Evolutionary conservation across 1,140 invertebrate species (phyloP), one percentile per base, ranked within the genome.

Genomic region (Capitella teleta): DNA sequence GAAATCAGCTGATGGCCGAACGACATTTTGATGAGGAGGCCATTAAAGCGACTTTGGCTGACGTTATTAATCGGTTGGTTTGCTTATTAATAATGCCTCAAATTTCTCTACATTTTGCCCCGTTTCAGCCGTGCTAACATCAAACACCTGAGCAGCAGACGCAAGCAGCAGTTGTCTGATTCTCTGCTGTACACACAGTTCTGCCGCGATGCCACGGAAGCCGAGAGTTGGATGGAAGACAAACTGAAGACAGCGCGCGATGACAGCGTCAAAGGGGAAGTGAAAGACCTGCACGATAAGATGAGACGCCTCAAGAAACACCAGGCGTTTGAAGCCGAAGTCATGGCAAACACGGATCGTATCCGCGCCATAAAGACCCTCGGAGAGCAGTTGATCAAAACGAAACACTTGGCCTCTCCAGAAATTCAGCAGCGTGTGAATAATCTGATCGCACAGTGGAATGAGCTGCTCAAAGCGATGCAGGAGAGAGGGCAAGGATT

Each of bases 301-400:
- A 93, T 97, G 62, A 94, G 93, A 73, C 89, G 91, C 63, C 74
- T 97, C n/a, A 89, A 97, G 70, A 95, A 95, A 67, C 91, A 97
- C 70, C 93, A 97, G 74, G 90, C 92, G 0, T 96, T 98, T 74
- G 86, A 96, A 66, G 90, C 91, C 0, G 93, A 98, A 72, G 76
- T 98, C 30, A 76, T 82, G 0, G 89, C 91, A 8, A 93, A 98
- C 74, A 80, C 86, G 54, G 80, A 83, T 10, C 78, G 86, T 49
- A 87, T 98, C 34, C 79, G 84, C 42, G 82, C 87, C 64, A 86
- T 97, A 16, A 80, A 82, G 52, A 77, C 78, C 49, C 40, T 28
- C 16, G 51, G 81, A 80, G 59, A 80, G 78, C 56, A 81, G 79
- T 59, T 82, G 77, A 56, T 74, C 12, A 57, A 64, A n/a, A 70